Conservation (phyloP, 2,113 vertebrate genomes). For the Tinamus guttatus region DNA sequence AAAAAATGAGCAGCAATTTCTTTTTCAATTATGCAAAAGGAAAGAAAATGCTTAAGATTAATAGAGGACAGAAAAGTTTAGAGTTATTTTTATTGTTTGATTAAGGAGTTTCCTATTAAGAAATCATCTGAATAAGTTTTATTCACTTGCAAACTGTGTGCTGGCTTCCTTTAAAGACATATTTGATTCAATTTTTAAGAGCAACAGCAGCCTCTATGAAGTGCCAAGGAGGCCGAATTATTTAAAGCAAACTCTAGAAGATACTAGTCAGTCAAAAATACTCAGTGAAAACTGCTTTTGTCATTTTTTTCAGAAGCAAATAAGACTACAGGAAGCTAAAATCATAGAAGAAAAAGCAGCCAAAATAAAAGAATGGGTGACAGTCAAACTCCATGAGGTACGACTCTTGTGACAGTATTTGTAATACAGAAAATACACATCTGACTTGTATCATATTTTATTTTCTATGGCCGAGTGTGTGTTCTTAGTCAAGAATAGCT, state of each 20-base stretch:
- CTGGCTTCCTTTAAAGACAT: background rate
- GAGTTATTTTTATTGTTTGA: background rate
- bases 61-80: background rate
- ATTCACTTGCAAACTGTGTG: background rate
- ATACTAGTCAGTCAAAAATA: background rate
- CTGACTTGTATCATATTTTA: background rate
- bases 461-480: background rate
- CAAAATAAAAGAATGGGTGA: slow-evolving; percentile 99
- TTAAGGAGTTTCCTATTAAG: background rate
- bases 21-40: background rate
- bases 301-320: slow-evolving; percentile 87
- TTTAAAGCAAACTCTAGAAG: background rate
- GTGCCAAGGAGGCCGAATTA: background rate
- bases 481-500: background rate
- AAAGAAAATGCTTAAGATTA: background rate
- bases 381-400: slow-evolving; percentile 94
- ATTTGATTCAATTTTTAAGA: background rate
- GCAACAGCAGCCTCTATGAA: background rate
- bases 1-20: background rate
- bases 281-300: slow-evolving; percentile 22
- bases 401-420: slow-evolving; percentile 11
- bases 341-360: slow-evolving; percentile 98
- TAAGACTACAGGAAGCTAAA: slow-evolving; percentile 93
- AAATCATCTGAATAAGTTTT: background rate
- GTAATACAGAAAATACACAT: background rate